Conservation (phyloP, 1,140 invertebrate genomes). For the Antheraea mylitta region DNA sequence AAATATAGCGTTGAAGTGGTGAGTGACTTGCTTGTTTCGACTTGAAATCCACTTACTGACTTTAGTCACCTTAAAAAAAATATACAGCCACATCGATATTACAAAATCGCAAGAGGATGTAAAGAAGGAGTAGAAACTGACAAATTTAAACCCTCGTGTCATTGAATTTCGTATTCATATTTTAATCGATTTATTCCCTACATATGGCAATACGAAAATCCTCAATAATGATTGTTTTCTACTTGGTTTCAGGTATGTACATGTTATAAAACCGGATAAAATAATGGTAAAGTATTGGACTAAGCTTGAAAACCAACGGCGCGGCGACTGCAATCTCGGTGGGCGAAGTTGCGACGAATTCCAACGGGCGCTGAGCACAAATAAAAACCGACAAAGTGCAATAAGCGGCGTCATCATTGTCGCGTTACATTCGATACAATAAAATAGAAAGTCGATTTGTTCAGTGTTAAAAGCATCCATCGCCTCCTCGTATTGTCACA, state of each 20-base stretch:
- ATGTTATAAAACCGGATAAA: constrained; percentile 10
- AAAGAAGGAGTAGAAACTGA: no score
- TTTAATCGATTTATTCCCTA: no score
- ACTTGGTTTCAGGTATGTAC: constrained; percentile 45
- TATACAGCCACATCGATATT: no score
- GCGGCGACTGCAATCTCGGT: background rate
- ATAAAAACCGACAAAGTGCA: constrained; percentile 60
- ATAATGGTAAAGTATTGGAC: background rate
- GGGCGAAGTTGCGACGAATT: constrained; percentile 36
- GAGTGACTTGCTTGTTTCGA: no score
- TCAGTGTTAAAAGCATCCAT: constrained; percentile 39
- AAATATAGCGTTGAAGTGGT: no score
- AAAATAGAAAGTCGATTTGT: constrained; percentile 65
- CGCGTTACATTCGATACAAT: constrained; percentile 68
- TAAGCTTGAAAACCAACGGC: background rate
- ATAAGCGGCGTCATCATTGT: constrained; percentile 68
- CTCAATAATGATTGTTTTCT: background rate
- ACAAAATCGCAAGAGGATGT: no score
- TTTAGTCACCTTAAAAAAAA: no score
- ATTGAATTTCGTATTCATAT: no score
- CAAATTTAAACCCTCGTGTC: no score
- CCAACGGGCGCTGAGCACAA: constrained; percentile 33
- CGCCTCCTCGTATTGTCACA: background rate
- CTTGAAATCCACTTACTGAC: no score
- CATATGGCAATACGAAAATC: background rate